Base-by-base conservation (phyloP, 2,797 vertebrate genomes). In the Glyptemys insculpta region DNA sequence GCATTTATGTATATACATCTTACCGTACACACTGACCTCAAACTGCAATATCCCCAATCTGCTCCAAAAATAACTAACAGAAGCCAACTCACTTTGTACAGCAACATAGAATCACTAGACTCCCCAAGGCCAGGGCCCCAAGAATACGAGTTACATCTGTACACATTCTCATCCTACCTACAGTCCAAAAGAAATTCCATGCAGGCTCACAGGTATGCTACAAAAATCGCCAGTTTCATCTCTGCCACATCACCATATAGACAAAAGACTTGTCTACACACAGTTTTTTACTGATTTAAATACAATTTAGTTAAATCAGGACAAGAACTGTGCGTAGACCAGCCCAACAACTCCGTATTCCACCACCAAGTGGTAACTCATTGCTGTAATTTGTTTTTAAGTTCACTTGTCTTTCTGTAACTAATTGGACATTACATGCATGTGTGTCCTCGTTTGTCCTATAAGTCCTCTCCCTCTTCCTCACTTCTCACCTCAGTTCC, bases 71-170 rank as follows among this genome's bases (percentile, higher is more conserved):
- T 47, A 56, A 68, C 5, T 0, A 93, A 79, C 5, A 83, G 56
- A n/a, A 9, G 11, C 1, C 15, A 29, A 83, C 2, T 68, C 8
- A 29, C 84, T 37, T 49, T 0, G 2, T 29, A 68, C 0, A 91
- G 59, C 47, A 86, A 56, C 54, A 85, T 9, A 62, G 44, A 18
- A 79, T 79, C 19, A 79, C 8, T 86, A 59, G 8, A 54, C 31
- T 85, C 23, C 76, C 4, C 82, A 44, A 87, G 65, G 52, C 86
- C 16, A 88, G 31, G 5, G 81, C 25, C 27, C 57, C 29, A 6
- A 31, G 5, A 62, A 11, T 16, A 31, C 15, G 57, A 15, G 57
- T 14, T 31, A 31, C 29, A 62, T 15, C 29, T 3, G 5, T 34
- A 62, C 29, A 62, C 29, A 15, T 31, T 31, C 11, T 27, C 12